Percentiles rank a stretch among this genome's conserved stretches.
Conservation (phyloP, 2,113 vertebrate genomes). For the Promerops cafer region DNA sequence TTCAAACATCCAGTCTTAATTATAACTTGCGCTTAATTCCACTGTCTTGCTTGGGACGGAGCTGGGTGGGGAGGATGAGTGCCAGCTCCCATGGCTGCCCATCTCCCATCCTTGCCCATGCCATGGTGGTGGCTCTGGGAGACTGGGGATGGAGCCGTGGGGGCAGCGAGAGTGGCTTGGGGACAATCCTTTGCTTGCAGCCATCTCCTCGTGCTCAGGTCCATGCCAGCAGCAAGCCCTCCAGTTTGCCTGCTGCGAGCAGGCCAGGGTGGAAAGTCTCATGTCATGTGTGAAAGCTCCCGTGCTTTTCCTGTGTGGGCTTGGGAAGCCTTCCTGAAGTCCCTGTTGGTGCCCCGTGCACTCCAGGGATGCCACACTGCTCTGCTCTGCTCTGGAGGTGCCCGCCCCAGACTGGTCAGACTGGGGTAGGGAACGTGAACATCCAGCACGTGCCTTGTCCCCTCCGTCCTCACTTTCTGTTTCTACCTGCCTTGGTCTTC, state of each 20-base stretch:
- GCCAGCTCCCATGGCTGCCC: neutral
- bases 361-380: neutral
- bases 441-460: accelerated
- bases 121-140: neutral
- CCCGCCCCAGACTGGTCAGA: neutral
- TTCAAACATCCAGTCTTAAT: constrained; percentile 81
- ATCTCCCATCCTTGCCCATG: neutral
- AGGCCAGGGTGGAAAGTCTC: neutral
- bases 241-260: accelerated
- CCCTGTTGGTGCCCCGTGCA: accelerated
- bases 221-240: neutral
- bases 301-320: neutral
- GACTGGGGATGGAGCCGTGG: accelerated
- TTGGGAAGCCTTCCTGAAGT: neutral
- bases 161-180: neutral
- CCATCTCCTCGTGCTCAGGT: accelerated
- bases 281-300: neutral
- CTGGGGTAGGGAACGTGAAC: accelerated
- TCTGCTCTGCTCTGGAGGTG: neutral
- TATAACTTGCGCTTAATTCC: constrained; percentile 74
- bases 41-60: constrained; percentile 30
- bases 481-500: neutral
- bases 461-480: neutral
- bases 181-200: neutral
- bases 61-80: neutral